Evolutionary conservation across 2,113 vertebrate genomes (phyloP), one percentile per base, ranked within the genome.

Genomic region (Barbus barbus): DNA sequence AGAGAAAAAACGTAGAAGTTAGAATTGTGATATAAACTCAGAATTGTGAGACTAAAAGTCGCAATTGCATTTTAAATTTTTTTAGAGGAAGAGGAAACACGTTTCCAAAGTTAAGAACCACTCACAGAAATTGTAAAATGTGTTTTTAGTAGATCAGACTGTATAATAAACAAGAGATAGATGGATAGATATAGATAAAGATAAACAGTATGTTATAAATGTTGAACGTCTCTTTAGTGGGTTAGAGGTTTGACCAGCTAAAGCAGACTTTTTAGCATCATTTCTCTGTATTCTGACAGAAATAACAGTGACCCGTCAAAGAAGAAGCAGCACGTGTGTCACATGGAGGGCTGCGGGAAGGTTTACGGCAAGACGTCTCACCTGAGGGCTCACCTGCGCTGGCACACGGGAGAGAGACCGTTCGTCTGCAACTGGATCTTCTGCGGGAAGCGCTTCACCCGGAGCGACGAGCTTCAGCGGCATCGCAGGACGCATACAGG

Each of bases 341-440:
- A 99, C 91, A 99, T 99, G 93, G 97, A 98, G 92, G 97, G 98
- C 84, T 99, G 98, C 82, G 97, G 97, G 80, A 99, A 99, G 92
- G 98, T 99, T 69, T 99, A 99, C 85, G 98, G 98, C 61, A 99
- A 99, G 93, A 99, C 98, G 31, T 99, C 97, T 87, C 98, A 99
- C 92, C 94, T 99, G 83, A 94, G 98, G 90, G 98, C 98, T 46
- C 98, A 99, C 88, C 95, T 99, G 91, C 98, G 98, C 90, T 99
- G 98, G 98, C 98, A 99, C 93, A 99, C 98, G 0, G 98, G 98
- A 36, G 98, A 99, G 93, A 95, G 98, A 83, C 98, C 98, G 22
- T 99, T 99, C 89, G 93, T 99, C 81, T 99, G 98, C 91, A 99
- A 98, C 94, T 99, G 98, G 98, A 96, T 99, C 92, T 99, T 98